Evolutionary conservation across 2,113 vertebrate species (phyloP).

Genomic region (Myanophis thanlyinensis): DNA sequence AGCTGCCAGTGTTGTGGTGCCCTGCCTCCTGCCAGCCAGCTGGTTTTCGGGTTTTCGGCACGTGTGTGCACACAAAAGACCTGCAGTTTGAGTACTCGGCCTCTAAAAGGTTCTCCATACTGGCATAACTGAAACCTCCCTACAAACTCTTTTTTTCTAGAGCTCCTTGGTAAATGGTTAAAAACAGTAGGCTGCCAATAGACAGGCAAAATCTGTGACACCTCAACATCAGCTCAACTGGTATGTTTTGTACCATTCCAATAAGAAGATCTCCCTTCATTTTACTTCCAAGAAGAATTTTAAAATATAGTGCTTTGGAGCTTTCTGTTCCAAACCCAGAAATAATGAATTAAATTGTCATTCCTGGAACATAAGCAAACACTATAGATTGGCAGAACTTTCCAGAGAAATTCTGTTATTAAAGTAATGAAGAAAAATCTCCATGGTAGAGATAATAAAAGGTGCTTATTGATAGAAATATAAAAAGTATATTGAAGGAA

Average conservation of each 20-base stretch:
- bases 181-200: neutral
- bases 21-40: too few relatives aligned
- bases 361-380: neutral
- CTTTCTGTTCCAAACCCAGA: neutral
- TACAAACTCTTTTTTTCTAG: neutral
- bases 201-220: neutral
- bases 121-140: neutral
- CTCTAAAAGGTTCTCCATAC: too few relatives aligned
- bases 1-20: too few relatives aligned
- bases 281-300: neutral
- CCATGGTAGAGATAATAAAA: neutral
- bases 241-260: neutral
- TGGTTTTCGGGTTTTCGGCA: too few relatives aligned
- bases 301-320: neutral
- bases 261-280: neutral
- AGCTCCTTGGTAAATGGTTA: neutral
- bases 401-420: neutral
- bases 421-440: neutral
- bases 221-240: neutral
- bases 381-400: neutral
- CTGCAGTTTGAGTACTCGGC: too few relatives aligned
- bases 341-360: neutral
- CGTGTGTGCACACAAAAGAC: too few relatives aligned
- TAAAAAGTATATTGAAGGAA: neutral
- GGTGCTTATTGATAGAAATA: neutral